Evolutionary conservation across 2,113 vertebrate genomes (phyloP), one percentile per base, ranked within the genome.

Genomic region (Mormyrus lacerda): DNA sequence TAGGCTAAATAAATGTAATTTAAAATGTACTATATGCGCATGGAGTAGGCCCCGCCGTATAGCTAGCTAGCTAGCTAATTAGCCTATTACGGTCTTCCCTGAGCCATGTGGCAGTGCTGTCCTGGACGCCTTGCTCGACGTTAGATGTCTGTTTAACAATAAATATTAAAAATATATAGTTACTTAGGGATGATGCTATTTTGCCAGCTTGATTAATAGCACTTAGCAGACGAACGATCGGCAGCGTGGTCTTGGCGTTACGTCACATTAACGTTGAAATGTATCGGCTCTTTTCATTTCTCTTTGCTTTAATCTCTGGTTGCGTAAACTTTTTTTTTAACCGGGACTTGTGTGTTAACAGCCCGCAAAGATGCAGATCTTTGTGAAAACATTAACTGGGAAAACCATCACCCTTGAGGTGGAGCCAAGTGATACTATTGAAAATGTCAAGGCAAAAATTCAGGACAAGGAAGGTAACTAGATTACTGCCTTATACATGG

Each of bases 361-460:
- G 94, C 89, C 93, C 92, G 95, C 93, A 94, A 95, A 93, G 90
- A 98, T 98, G 97, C 97, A 98, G 96, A 98, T 98, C 93, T 98
- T 98, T 90, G 97, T 98, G 94, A 98, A 98, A 50, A 98, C 97
- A 45, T 93, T 97, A 91, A 98, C 97, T 7, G 97, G 97, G 73
- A 98, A 98, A 89, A 98, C 97, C 92, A 98, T 98, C 96, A 98
- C 97, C 91, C 95, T 98, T 0, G 97, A 97, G 96, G 97, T 98
- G 58, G 97, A 98, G 91, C 96, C 97, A 93, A 97, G 97, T 55
- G 97, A 98, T 90, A 98, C 97, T 1, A 98, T 98, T 88, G 97
- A 98, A 94, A 98, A 98, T 92, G 97, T 97, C 50, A 98, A 98
- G 86, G 97, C 97, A 11, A 98, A 98, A 92, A 98, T 98, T 90